Conservation (phyloP, 2,888 invertebrate genomes). For the Morpho achilles region DNA sequence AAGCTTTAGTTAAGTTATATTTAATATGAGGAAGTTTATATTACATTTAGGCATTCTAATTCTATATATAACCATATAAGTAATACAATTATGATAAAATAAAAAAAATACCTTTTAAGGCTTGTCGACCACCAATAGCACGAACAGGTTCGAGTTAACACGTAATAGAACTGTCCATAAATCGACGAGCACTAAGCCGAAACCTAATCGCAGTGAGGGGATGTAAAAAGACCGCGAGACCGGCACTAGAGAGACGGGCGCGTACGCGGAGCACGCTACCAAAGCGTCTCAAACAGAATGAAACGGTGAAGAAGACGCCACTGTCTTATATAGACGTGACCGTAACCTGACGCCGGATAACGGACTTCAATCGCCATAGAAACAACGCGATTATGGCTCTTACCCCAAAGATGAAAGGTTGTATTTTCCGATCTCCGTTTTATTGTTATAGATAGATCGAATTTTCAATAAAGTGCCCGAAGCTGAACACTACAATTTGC, state of each 20-base stretch:
- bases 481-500: slow-evolving; percentile 72
- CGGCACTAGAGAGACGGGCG: slow-evolving; percentile 43
- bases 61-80: background rate
- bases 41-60: background rate
- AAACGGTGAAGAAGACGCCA: slow-evolving; percentile 77
- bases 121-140: slow-evolving; percentile 46
- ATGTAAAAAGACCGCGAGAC: slow-evolving; percentile 43
- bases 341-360: slow-evolving; percentile 79
- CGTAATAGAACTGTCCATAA: slow-evolving; percentile 63
- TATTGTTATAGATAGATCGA: slow-evolving; percentile 68
- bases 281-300: slow-evolving; percentile 74
- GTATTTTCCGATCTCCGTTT: slow-evolving; percentile 29
- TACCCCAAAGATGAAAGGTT: slow-evolving; percentile 14
- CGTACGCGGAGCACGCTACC: slow-evolving; percentile 51
- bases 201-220: slow-evolving; percentile 42
- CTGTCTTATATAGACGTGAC: slow-evolving; percentile 77
- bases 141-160: slow-evolving; percentile 58
- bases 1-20: no score
- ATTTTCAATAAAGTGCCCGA: slow-evolving; percentile 74
- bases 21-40: no score
- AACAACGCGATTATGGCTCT: slow-evolving; percentile 48
- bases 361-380: slow-evolving; percentile 56
- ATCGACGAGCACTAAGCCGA: slow-evolving; percentile 59
- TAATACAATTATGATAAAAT: no score
- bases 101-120: slow-evolving; percentile 35